A percentile compares a stretch with the other conserved stretches of the same genome.
These are phyloP conservation scores for Planiliza haematocheilus DNA, from an alignment of 2,113 vertebrate species.

Conservation along the genomic window DNA sequence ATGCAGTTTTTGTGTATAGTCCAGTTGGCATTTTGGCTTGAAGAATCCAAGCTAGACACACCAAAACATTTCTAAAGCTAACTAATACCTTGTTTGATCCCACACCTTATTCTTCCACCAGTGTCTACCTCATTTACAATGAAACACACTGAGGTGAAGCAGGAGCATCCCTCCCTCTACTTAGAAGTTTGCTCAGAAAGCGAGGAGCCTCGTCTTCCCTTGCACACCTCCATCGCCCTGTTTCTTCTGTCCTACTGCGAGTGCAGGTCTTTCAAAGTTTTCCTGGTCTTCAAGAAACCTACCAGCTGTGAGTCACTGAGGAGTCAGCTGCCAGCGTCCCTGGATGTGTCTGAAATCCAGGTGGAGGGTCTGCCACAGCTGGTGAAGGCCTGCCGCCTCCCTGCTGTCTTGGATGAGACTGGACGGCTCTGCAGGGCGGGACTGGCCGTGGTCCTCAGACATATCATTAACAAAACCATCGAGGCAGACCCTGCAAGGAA, in stretches of 20 bases:
- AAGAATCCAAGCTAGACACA: neutral
- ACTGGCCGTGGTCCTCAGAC: conserved; percentile 92
- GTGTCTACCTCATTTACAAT: conserved; percentile 67
- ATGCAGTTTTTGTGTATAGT: neutral
- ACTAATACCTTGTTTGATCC: neutral
- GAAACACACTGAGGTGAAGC: conserved; percentile 77
- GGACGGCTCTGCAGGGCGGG: conserved; percentile 91
- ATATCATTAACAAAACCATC: conserved; percentile 87
- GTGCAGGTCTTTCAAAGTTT: conserved; percentile 88
- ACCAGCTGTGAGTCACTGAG: conserved; percentile 53
- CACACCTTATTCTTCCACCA: neutral
- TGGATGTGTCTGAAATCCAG: conserved; percentile 78
- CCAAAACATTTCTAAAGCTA: neutral
- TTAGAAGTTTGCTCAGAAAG: conserved; percentile 81
- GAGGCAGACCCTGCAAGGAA: conserved; percentile 85
- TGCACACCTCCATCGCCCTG: conserved; percentile 91
- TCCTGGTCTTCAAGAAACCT: conserved; percentile 79
- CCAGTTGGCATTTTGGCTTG: neutral
- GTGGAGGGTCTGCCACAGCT: conserved; percentile 83
- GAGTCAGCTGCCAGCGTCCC: conserved; percentile 59
- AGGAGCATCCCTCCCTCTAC: conserved; percentile 84
- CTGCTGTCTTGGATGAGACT: conserved; percentile 85
- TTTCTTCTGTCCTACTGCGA: conserved; percentile 95
- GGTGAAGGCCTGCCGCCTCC: conserved; percentile 89
- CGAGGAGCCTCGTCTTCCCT: conserved; percentile 84